Evolutionary conservation across 2,113 vertebrate species (phyloP).

Genomic region (Forbesichthys papilliferus): DNA sequence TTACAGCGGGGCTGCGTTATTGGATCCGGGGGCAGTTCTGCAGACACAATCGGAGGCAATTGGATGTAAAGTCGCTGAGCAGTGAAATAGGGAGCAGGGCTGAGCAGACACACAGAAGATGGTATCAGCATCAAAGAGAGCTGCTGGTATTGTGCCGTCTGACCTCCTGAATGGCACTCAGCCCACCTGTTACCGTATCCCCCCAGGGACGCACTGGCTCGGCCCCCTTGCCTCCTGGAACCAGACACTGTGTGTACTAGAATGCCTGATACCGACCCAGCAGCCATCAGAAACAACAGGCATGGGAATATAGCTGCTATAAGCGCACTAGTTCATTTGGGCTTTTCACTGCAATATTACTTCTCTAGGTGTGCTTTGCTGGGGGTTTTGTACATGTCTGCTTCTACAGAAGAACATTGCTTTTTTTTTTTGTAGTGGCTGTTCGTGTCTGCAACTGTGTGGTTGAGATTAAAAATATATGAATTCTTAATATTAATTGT

Average conservation of each 20-base stretch:
- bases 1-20: slow-evolving; percentile 65
- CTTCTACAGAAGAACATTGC: too few relatives aligned
- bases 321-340: slow-evolving; percentile 20
- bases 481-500: too few relatives aligned
- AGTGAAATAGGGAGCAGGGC: slow-evolving; percentile 70
- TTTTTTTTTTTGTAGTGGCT: too few relatives aligned
- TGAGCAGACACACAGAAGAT: slow-evolving; percentile 66
- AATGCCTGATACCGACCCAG: slow-evolving; percentile 43
- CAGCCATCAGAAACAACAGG: slow-evolving; percentile 33
- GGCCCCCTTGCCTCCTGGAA: slow-evolving; percentile 52
- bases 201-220: slow-evolving; percentile 53
- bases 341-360: too few relatives aligned
- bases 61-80: slow-evolving; percentile 75
- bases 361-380: too few relatives aligned
- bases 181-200: slow-evolving; percentile 71
- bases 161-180: slow-evolving; percentile 61
- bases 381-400: too few relatives aligned
- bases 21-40: slow-evolving; percentile 64
- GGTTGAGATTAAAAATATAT: too few relatives aligned
- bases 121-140: slow-evolving; percentile 72
- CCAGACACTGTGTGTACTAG: slow-evolving; percentile 43
- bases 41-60: slow-evolving; percentile 58
- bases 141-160: slow-evolving; percentile 56
- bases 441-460: too few relatives aligned
- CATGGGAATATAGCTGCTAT: slow-evolving; percentile 3